A percentile compares a stretch with the other conserved stretches of the same genome.
These are phyloP conservation scores for Trinorchestia longiramus DNA, from an alignment of 1,140 invertebrate species.

Conservation along the genomic window DNA sequence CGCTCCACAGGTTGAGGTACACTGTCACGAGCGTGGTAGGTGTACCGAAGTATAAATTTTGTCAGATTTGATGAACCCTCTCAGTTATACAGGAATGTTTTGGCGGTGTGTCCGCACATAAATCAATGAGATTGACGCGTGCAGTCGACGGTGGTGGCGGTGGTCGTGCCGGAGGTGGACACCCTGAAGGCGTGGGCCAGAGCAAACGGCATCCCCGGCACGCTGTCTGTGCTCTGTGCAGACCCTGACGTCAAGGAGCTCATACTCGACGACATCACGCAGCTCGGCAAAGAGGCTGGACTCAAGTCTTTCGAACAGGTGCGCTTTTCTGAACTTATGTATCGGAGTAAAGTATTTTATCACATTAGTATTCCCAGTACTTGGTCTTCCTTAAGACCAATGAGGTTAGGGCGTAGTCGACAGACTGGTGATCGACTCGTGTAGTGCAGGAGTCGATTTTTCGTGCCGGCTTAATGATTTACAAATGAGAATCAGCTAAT, in stretches of 20 bases:
- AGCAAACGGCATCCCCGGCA: slow-evolving; percentile 87
- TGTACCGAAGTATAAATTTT: background rate
- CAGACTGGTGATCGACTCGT: too few relatives aligned
- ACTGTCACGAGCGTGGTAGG: background rate
- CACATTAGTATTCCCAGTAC: too few relatives aligned
- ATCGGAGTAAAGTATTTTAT: too few relatives aligned
- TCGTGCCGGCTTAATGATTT: too few relatives aligned
- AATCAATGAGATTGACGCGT: slow-evolving; percentile 67
- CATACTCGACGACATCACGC: slow-evolving; percentile 89
- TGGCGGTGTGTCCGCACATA: background rate
- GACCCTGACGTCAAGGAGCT: slow-evolving; percentile 89
- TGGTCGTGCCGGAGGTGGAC: slow-evolving; percentile 95
- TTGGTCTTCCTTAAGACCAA: too few relatives aligned
- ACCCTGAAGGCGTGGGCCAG: slow-evolving; percentile 89
- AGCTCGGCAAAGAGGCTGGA: slow-evolving; percentile 87
- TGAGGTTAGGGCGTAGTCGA: too few relatives aligned
- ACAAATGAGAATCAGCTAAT: too few relatives aligned
- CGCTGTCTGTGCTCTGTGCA: slow-evolving; percentile 88
- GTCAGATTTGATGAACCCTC: background rate
- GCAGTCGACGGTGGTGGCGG: slow-evolving; percentile 91
- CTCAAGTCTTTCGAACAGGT: slow-evolving; percentile 98
- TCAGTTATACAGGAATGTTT: background rate
- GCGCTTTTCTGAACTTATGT: slow-evolving; percentile 58
- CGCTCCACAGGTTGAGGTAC: background rate
- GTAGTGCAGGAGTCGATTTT: too few relatives aligned